A percentile compares a stretch with the other conserved stretches of the same genome.
These are phyloP conservation scores for Caenorhabditis panamensis DNA, from an alignment of 2,888 invertebrate species.

Conservation along the genomic window DNA sequence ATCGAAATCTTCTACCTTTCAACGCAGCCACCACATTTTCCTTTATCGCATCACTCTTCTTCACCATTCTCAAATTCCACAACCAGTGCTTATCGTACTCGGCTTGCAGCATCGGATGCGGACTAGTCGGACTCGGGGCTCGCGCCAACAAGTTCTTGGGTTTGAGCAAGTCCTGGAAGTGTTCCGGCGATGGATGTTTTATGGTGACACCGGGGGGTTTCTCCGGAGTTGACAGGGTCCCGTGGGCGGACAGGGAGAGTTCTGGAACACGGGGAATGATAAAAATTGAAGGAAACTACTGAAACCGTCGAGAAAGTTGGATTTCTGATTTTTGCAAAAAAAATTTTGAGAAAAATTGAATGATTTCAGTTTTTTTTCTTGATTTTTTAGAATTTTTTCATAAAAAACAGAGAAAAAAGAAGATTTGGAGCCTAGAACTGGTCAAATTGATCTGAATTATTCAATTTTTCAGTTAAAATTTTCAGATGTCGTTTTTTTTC, in stretches of 20 bases:
- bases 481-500: too few species aligned
- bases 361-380: too few species aligned
- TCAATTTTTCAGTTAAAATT: too few species aligned
- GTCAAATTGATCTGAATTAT: too few species aligned
- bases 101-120: not conserved
- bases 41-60: not conserved
- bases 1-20: not conserved
- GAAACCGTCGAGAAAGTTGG: too few species aligned
- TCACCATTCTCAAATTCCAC: not conserved
- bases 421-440: too few species aligned
- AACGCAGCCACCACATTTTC: not conserved
- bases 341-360: too few species aligned
- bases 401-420: too few species aligned
- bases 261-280: constrained; percentile 4
- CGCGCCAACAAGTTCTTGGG: not conserved
- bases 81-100: not conserved
- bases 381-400: too few species aligned
- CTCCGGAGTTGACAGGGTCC: not conserved
- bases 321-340: too few species aligned
- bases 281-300: too few species aligned
- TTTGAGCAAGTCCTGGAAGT: not conserved
- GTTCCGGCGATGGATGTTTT: not conserved
- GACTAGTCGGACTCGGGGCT: not conserved
- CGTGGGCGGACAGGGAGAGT: constrained; percentile 12
- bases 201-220: constrained; percentile 10